Conservation (phyloP, 2,797 vertebrate genomes). For the Cossypha heuglini region DNA sequence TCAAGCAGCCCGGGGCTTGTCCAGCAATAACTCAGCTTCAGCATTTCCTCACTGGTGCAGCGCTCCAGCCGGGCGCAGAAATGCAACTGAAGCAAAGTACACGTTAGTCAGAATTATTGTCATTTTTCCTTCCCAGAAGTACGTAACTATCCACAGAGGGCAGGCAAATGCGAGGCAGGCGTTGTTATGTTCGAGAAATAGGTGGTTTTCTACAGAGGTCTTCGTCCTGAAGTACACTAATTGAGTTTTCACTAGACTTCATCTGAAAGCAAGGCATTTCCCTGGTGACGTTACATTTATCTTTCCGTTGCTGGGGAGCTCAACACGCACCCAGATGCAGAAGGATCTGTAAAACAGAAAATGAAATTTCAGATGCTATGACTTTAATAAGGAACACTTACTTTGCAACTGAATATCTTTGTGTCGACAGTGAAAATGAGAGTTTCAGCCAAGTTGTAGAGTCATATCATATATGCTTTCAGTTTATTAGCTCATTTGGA, state of each 20-base stretch:
- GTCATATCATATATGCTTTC: conserved; percentile 54
- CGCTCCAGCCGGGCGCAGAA: neutral
- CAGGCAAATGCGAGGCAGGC: neutral
- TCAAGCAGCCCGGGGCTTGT: conserved; percentile 9
- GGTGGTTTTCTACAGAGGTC: neutral
- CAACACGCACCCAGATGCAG: neutral
- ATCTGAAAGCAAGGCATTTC: conserved; percentile 43
- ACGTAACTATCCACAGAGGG: neutral
- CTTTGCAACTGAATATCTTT: conserved; percentile 14
- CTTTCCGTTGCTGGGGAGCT: neutral
- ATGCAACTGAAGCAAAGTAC: neutral
- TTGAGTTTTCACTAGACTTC: conserved; percentile 40
- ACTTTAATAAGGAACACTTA: conserved; percentile 19
- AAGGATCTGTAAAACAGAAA: conserved; percentile 30
- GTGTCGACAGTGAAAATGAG: conserved; percentile 34
- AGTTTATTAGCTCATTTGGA: conserved; percentile 67
- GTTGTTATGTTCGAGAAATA: neutral
- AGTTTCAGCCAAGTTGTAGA: conserved; percentile 38
- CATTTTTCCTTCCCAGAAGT: conserved; percentile 48
- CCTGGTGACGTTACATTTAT: conserved; percentile 1
- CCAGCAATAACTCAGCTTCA: neutral
- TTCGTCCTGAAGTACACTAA: neutral
- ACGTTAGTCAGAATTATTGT: neutral
- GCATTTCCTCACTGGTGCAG: neutral
- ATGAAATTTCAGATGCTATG: conserved; percentile 23